Percentiles rank a stretch among this genome's conserved stretches.
Evolutionary conservation across 2,113 vertebrate genomes (phyloP).

Genomic region (Alectura lathami): DNA sequence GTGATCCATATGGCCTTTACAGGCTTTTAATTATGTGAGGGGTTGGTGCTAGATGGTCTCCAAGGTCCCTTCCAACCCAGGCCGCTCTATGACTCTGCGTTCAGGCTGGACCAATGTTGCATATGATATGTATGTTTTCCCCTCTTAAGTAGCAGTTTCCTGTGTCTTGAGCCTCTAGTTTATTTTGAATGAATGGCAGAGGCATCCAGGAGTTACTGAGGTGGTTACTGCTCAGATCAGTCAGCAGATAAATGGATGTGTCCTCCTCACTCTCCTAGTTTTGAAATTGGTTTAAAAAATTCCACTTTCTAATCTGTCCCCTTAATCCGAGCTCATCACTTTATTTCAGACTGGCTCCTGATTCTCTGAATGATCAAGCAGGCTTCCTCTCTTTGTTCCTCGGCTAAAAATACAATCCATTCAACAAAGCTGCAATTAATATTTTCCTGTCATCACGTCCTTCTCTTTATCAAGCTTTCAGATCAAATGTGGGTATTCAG

Average conservation of each 20-base stretch:
- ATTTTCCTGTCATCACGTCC: background rate
- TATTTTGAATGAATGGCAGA: background rate
- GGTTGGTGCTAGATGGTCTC: background rate
- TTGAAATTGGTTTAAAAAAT: constrained; percentile 6
- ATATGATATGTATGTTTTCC: background rate
- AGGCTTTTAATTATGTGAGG: background rate
- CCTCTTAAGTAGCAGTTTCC: background rate
- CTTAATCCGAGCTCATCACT: background rate
- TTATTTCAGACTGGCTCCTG: background rate
- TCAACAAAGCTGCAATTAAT: constrained; percentile 1
- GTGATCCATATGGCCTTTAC: background rate
- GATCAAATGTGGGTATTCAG: background rate
- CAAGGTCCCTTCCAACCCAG: background rate
- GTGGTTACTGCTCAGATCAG: background rate
- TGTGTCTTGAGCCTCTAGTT: background rate
- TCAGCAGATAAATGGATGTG: background rate
- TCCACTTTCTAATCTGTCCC: background rate
- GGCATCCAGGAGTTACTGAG: background rate
- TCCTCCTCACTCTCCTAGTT: background rate
- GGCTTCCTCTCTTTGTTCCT: constrained; percentile 1
- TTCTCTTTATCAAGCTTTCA: background rate
- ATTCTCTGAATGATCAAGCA: constrained; percentile 41
- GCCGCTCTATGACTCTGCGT: background rate
- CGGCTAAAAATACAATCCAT: background rate
- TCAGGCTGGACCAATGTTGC: background rate